phyloP scores from a whole-genome alignment of 2,113 vertebrate genomes.

The Poicephalus gulielmi region DNA sequence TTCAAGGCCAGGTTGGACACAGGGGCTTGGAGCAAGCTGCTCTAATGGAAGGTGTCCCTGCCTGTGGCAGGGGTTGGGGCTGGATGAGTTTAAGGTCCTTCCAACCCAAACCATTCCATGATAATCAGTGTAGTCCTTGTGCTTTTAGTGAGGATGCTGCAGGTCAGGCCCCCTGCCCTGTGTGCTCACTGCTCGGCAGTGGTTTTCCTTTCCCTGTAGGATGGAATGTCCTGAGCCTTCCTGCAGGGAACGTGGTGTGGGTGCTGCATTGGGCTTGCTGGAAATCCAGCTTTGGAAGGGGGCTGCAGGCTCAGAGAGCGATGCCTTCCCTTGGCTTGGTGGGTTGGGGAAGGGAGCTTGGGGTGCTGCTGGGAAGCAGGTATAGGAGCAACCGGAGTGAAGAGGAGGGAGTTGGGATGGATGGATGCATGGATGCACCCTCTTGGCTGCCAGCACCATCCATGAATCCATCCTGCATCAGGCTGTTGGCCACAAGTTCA shows the following conservation, averaged over 20 bases:
- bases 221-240: neutral
- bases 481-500: rapidly evolving
- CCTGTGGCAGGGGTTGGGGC: neutral
- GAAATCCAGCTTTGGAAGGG: neutral
- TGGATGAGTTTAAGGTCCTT: neutral
- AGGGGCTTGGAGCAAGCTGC: neutral
- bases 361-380: neutral
- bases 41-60: neutral
- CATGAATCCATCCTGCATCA: neutral
- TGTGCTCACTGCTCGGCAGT: rapidly evolving
- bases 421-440: rapidly evolving
- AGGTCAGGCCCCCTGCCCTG: neutral
- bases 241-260: rapidly evolving
- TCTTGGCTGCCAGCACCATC: rapidly evolving
- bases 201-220: neutral
- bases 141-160: neutral
- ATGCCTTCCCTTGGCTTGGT: no score
- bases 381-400: rapidly evolving
- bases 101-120: neutral
- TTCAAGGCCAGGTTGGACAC: neutral
- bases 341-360: neutral
- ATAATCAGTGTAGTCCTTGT: neutral
- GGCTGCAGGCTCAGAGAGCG: neutral
- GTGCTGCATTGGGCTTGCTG: neutral
- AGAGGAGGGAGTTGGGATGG: neutral